phyloP scores from a whole-genome alignment of 1,140 invertebrate species.

The Drosophila obscura region DNA sequence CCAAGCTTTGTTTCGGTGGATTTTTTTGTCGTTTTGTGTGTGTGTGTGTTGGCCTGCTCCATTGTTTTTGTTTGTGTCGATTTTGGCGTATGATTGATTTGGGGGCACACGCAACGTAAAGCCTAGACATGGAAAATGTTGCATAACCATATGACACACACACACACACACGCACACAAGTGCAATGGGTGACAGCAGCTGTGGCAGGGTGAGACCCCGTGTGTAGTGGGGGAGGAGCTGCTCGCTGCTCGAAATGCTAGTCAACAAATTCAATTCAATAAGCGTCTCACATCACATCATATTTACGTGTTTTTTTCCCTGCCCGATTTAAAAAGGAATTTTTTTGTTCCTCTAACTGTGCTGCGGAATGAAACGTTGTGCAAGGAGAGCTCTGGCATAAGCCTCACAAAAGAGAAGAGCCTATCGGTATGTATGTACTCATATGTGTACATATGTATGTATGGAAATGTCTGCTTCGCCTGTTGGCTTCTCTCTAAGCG shows the following conservation, averaged over 20 bases:
- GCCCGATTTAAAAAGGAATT: conserved; percentile 8
- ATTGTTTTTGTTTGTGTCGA: conserved; percentile 57
- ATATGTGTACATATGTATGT: not conserved
- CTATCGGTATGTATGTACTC: not conserved
- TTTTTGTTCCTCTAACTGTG: conserved; percentile 14
- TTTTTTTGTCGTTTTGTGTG: conserved; percentile 16
- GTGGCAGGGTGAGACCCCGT: conserved; percentile 24
- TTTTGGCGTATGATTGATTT: conserved; percentile 81
- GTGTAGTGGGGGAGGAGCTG: not conserved
- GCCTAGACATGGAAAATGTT: conserved; percentile 57
- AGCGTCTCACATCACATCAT: conserved; percentile 65
- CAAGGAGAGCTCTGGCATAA: conserved; percentile 3
- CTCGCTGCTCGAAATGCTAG: conserved; percentile 47
- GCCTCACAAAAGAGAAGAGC: conserved; percentile 26
- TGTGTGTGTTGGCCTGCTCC: conserved; percentile 10
- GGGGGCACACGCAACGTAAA: conserved; percentile 41
- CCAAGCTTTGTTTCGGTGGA: conserved; percentile 56
- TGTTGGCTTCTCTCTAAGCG: conserved; percentile 60
- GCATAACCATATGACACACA: conserved; percentile 61
- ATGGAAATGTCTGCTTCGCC: conserved; percentile 46
- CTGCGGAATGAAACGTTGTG: not conserved
- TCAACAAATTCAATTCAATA: conserved; percentile 79
- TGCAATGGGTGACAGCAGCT: conserved; percentile 65
- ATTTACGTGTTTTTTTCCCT: conserved; percentile 34
- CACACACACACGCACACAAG: conserved; percentile 14